Base-by-base conservation (phyloP, 2,888 invertebrate genomes). In the Herminia tarsipennalis region DNA sequence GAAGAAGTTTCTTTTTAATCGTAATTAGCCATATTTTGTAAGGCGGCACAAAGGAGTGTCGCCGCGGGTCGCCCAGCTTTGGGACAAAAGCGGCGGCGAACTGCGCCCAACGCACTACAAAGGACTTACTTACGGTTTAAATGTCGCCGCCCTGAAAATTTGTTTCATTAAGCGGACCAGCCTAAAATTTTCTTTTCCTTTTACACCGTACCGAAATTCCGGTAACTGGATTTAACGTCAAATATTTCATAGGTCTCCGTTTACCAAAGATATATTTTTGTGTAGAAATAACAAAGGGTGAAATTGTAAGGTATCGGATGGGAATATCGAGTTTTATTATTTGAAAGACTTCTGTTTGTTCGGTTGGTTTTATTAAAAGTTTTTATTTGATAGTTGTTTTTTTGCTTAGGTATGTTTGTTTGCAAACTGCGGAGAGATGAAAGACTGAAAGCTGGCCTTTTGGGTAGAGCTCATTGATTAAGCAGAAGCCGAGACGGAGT, bases 101-200 rank as follows among this genome's bases (percentile, higher is more conserved):
- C 66, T 56, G 56, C 56, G 59, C 56, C 65, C 59, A 51, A 72
- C 79, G 71, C 81, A 83, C 84, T 83, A 88, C 89, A 89, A 89
- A 89, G 86, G 83, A 80, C 83, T 84, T 82, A 85, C 83, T 85
- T 81, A 84, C 83, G 83, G 83, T 82, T 86, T 86, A 86, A 86
- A 87, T 81, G 87, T 84, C 81, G 77, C 84, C 78, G 77, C 82
- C 82, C 82, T 78, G 81, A 83, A 88, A 89, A 87, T 90, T 88
- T 86, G 88, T 88, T 88, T 88, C 88, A 89, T 88, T 88, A 85
- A 84, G 66, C 83, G 78, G 70, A 70, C 77, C 75, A 71, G 69
- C 77, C 84, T 67, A 77, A 81, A 83, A 81, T 86, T n/a, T 85
- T 83, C 81, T 83, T 86, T 86, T 80, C 71, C 78, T 72, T 77